Evolutionary conservation across 2,888 invertebrate genomes (phyloP), one percentile per base, ranked within the genome.

Genomic region (Entomobrya multifasciata): DNA sequence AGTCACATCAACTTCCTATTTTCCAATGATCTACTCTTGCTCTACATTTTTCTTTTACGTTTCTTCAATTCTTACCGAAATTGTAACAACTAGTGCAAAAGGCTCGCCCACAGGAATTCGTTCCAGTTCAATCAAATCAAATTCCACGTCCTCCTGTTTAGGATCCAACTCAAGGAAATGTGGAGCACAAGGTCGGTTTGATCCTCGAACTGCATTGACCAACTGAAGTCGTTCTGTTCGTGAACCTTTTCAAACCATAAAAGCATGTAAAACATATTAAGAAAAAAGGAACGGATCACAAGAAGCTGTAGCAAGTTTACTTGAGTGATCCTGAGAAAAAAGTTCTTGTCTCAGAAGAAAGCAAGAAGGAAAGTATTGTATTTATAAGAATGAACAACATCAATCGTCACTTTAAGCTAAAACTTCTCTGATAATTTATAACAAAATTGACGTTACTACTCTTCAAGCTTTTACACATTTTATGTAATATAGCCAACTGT

Each of bases 151-250:
- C 89, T 94, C 94, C 30, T 94, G 92, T 0, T 93, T 92, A n/a
- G 92, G 93, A 85, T 93, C 93, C n/a, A 95, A 92, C 1, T 94
- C 93, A 91, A 95, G 95, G 91, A 95, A 95, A 89, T 94, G 94
- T 93, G 95, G 95, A 0, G 96, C 95, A 77, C 80, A 84, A 47
- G 84, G 81, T 77, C 94, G 93, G 91, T 94, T 94, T 0, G 95
- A 94, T 90, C 94, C 94, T 15, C 96, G 93, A 0, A 96, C 95
- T 0, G 96, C 97, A 92, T 96, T 96, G 92, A 95, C 94, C 36
- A 97, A 93, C 0, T 96, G 94, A 87, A 96, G 92, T 10, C 97
- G 93, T 92, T 97, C 96, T 0, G 94, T 95, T 15, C 95, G 94
- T 0, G 95, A 94, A 15, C 96, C 94, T 94, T 87, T 10, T 60